Evolutionary conservation across 2,888 invertebrate species (phyloP).

Genomic region (Argyra leucocephala): DNA sequence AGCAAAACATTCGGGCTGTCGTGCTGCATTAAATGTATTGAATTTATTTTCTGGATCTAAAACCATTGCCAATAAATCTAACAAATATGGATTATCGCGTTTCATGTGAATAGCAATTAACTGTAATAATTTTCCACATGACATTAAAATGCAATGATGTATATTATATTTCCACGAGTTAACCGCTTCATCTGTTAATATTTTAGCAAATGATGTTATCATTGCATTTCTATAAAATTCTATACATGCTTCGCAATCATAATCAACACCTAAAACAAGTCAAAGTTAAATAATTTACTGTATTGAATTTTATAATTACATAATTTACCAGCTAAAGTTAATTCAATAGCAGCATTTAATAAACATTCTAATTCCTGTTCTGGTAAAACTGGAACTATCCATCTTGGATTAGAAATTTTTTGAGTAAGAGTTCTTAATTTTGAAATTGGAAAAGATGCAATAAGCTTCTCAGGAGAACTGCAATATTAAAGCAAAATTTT

Average conservation of each 20-base stretch:
- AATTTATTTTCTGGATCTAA: conserved; percentile 93
- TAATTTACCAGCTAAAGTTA: conserved; percentile 66
- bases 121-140: conserved; percentile 85
- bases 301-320: conserved; percentile 12
- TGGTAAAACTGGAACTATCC: conserved; percentile 95
- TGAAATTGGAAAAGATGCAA: conserved; percentile 64
- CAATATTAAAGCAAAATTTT: conserved; percentile 17
- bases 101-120: conserved; percentile 83
- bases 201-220: conserved; percentile 89
- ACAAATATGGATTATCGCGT: conserved; percentile 82
- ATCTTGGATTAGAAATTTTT: conserved; percentile 89
- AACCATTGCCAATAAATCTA: conserved; percentile 85
- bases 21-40: conserved; percentile 44
- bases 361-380: conserved; percentile 91
- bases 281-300: conserved; percentile 12
- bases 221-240: conserved; percentile 90
- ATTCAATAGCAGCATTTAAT: conserved; percentile 76
- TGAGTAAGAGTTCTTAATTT: conserved; percentile 85
- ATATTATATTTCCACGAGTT: conserved; percentile 97
- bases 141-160: conserved; percentile 87
- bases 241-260: conserved; percentile 80
- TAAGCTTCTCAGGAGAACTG: conserved; percentile 41
- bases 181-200: conserved; percentile 94
- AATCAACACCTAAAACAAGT: conserved; percentile 63
- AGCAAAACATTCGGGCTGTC: conserved; percentile 39